Evolutionary conservation across 2,888 invertebrate species (phyloP), one percentile per base, ranked within the genome.

Genomic region (Ophioninae sp.): DNA sequence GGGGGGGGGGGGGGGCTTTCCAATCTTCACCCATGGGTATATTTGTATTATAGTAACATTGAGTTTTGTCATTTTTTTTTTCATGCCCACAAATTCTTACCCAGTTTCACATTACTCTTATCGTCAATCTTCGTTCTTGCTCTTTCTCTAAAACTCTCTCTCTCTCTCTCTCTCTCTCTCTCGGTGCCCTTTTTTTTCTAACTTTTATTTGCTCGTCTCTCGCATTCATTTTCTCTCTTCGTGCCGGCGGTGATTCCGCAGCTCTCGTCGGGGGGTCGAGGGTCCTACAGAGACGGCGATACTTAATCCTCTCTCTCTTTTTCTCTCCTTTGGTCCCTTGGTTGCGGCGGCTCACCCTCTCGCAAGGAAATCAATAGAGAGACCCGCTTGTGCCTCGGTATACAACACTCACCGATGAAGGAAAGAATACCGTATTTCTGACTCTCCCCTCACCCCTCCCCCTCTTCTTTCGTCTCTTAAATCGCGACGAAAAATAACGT

Each of bases 251-350:
- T 79, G 76, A 77, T 84, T 84, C 73, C 76, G 39, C 41, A 64
- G 59, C 64, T 65, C 69, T 72, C 79, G 73, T 75, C 57, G 83
- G 70, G 76, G 73, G 80, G 68, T 72, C 78, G 77, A 81, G 79
- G 81, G 73, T 79, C 57, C 61, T 73, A 67, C 79, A 67, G 20
- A 44, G 72, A 85, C 85, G 75, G 85, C 88, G 88, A 90, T 89
- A 90, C 87, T 87, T 90, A 89, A 90, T 89, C 88, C 89, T 87
- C 88, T 59, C 79, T 75, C 84, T 68, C 74, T 64, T 41, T 79
- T 73, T 73, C 61, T 17, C 41, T 62, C 73, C 76, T 74, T 59
- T 67, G 50, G 30, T 65, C 68, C 67, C 68, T 74, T 81, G 68
- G 72, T 68, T 80, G 61, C 62, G 74, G 79, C 73, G 50, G 79